Evolutionary conservation across 2,797 vertebrate species (phyloP), one percentile per base, ranked within the genome.

Genomic region (Sarcoramphus papa): DNA sequence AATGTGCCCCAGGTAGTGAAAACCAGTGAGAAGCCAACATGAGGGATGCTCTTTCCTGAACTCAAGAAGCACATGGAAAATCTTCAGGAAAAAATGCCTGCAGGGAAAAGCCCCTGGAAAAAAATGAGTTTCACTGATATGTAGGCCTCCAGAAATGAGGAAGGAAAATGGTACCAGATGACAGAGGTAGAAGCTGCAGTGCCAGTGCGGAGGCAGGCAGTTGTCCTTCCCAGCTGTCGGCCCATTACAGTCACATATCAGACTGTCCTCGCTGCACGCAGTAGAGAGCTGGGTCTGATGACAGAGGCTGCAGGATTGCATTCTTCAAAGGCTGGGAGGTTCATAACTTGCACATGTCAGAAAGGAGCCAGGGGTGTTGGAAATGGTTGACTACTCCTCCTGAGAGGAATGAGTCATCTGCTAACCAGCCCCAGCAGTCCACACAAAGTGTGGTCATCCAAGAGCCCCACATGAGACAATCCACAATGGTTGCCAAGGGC

Each of bases 241-340:
- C 14, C 20, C 11, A 12, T 35, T 69, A 21, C 31, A 53, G 31
- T 35, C 59, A 27, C 48, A 81, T 82, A 56, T 45, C 47, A 60
- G 56, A 37, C 17, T 45, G 30, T 40, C 45, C 22, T 89, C 0
- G 0, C 51, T n/a, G 17, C 40, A 19, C 0, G 2, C 28, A 24
- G 25, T 28, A 77, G 43, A 74, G 28, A 60, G 9, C 9, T 17
- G 2, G 22, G 25, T 77, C 56, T 75, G 16, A 28, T 68, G 62
- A 28, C 0, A 63, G 47, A 45, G 7, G 7, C 15, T 76, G 73
- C 41, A 53, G 25, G 35, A 62, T 4, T 50, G n/a, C 30, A 7
- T 77, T 86, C 24, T 50, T 89, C 41, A 88, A 37, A 67, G 23
- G 8, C 14, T 79, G 54, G 22, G 31, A 68, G 2, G 45, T 68